Percentiles rank a stretch among this genome's conserved stretches.
Conservation (phyloP, 1,140 invertebrate genomes). For the Rhagoletis pomonella region DNA sequence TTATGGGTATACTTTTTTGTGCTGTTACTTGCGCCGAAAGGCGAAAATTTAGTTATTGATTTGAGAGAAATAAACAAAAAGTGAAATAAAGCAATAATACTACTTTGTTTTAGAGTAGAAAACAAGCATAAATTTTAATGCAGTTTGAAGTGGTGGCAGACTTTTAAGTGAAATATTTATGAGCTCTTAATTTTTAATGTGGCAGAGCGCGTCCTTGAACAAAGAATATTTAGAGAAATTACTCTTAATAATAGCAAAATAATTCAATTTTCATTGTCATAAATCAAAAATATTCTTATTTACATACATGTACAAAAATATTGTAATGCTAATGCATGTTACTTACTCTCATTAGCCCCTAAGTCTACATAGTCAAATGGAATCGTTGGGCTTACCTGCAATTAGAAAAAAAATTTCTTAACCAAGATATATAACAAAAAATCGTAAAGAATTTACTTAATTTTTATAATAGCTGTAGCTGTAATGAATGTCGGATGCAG, state of each 20-base stretch:
- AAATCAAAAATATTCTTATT: not conserved
- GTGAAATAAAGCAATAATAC: not conserved
- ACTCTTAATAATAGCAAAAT: not conserved
- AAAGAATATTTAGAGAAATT: not conserved
- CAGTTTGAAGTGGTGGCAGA: slow-evolving; percentile 9
- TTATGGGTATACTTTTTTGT: slow-evolving; percentile 10
- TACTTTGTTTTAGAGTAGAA: not conserved
- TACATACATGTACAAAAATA: not conserved
- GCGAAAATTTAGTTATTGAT: slow-evolving; percentile 51
- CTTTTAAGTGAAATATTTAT: slow-evolving; percentile 49
- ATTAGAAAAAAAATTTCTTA: not conserved
- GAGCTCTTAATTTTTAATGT: slow-evolving; percentile 10
- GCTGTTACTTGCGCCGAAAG: slow-evolving; percentile 6
- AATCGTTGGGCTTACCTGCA: slow-evolving; percentile 7
- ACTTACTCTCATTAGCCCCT: not conserved
- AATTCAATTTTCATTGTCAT: not conserved
- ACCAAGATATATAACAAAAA: too few relatives aligned
- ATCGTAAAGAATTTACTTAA: too few relatives aligned
- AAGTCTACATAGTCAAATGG: not conserved
- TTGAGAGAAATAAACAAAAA: slow-evolving; percentile 3
- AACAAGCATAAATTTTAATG: slow-evolving; percentile 36
- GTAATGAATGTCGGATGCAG: too few relatives aligned
- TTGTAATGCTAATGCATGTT: not conserved
- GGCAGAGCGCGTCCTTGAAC: not conserved
- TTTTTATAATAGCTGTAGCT: too few relatives aligned